A percentile compares a stretch with the other conserved stretches of the same genome.
Evolutionary conservation across 2,888 invertebrate species (phyloP).

Genomic region (Parnassius apollo): DNA sequence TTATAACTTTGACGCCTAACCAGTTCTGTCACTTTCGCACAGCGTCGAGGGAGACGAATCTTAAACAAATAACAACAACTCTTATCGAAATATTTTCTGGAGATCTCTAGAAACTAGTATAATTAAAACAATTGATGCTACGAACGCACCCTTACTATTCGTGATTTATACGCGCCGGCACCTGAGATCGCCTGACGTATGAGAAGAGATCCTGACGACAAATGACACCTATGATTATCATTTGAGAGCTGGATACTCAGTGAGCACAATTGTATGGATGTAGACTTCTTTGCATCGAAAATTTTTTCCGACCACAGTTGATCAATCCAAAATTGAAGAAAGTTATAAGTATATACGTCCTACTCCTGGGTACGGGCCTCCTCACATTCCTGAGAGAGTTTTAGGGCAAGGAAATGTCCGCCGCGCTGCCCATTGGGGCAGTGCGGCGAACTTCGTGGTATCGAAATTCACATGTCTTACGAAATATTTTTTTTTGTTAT

Average conservation of each 20-base stretch:
- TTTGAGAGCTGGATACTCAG: constrained; percentile 34
- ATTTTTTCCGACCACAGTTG: neutral
- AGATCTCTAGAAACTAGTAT: constrained; percentile 23
- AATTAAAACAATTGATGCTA: constrained; percentile 35
- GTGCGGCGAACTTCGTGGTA: too few species aligned
- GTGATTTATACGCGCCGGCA: constrained; percentile 48
- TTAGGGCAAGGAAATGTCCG: too few species aligned
- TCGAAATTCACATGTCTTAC: too few species aligned
- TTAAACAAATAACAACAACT: too few species aligned
- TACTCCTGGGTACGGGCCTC: too few species aligned
- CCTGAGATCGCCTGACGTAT: constrained; percentile 37
- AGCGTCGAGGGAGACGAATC: too few species aligned
- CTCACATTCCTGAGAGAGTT: too few species aligned
- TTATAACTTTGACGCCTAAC: too few species aligned
- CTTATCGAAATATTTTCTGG: neutral
- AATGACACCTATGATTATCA: constrained; percentile 53
- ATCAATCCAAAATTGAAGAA: neutral
- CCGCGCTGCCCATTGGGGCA: too few species aligned
- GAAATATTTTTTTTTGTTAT: too few species aligned
- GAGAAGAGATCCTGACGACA: constrained; percentile 41
- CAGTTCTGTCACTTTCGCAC: too few species aligned
- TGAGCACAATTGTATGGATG: constrained; percentile 10
- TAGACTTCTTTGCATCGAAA: neutral
- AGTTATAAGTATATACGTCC: too few species aligned
- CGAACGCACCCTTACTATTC: constrained; percentile 13